Conservation (phyloP, 30 jellyfish, hydroid and myxozoan genomes). For the Phacellophora camtschatica region DNA sequence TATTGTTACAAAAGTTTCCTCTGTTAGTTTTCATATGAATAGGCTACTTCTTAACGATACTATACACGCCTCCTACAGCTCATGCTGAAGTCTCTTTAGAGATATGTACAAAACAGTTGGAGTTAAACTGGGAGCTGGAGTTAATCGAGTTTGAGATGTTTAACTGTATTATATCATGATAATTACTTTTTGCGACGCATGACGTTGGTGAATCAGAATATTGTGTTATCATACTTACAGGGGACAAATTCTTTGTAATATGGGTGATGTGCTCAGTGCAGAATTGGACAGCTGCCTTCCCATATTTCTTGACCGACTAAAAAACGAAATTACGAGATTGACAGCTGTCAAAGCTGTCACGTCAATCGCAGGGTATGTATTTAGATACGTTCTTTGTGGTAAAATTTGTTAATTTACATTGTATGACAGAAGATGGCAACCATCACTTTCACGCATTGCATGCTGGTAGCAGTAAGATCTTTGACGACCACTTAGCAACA, state of each 20-base stretch:
- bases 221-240: constrained; percentile 10
- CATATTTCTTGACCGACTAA: constrained; percentile 85
- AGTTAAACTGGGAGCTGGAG: no score
- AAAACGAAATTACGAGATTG: constrained; percentile 87
- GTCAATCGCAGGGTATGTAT: constrained; percentile 66
- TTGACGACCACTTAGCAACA: no score
- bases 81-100: no score
- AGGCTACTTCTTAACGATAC: no score
- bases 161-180: background rate
- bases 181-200: background rate
- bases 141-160: no score
- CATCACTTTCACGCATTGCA: no score
- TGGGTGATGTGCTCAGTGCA: constrained; percentile 77
- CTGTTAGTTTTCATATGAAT: no score
- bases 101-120: no score
- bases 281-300: constrained; percentile 82
- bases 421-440: no score
- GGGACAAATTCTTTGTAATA: constrained; percentile 85
- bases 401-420: background rate
- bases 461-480: no score
- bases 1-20: no score
- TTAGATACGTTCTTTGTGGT: background rate
- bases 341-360: constrained; percentile 90
- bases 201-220: background rate
- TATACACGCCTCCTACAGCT: no score